A percentile compares a stretch with the other conserved stretches of the same genome.
These are phyloP conservation scores for Glossophaga mutica DNA, from an alignment of 2,797 vertebrate species.

Conservation along the genomic window DNA sequence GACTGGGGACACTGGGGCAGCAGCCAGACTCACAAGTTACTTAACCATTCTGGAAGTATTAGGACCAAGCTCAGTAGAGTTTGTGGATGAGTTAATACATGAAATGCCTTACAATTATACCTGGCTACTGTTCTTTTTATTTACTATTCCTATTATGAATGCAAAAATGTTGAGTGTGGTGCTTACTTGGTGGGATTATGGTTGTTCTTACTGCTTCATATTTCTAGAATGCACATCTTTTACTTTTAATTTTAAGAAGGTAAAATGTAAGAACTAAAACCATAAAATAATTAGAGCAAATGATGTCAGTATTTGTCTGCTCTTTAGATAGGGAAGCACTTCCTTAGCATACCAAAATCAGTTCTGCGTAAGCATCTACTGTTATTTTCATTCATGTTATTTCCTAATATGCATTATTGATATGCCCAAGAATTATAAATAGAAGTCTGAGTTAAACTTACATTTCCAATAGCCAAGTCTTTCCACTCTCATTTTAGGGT, in stretches of 20 bases:
- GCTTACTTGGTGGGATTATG: not conserved
- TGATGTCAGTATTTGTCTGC: not conserved
- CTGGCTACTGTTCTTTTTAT: not conserved
- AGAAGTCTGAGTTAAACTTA: not conserved
- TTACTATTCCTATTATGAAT: not conserved
- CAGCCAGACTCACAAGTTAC: not conserved
- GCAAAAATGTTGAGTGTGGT: not conserved
- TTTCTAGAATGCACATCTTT: not conserved
- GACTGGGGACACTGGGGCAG: not conserved
- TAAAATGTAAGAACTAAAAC: slow-evolving; percentile 33
- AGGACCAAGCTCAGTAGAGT: not conserved
- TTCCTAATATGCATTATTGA: slow-evolving; percentile 5
- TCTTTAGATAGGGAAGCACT: slow-evolving; percentile 10
- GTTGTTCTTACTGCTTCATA: slow-evolving; percentile 35
- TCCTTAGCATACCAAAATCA: not conserved
- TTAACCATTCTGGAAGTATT: not conserved
- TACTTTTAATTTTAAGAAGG: slow-evolving; percentile 14
- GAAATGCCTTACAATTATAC: not conserved
- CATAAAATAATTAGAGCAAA: not conserved
- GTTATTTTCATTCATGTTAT: slow-evolving; percentile 33
- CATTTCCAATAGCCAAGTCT: slow-evolving; percentile 21
- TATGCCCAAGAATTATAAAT: not conserved
- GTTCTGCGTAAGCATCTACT: not conserved
- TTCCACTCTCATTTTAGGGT: slow-evolving; percentile 27
- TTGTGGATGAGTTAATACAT: not conserved